Evolutionary conservation across 1,140 invertebrate genomes (phyloP), one percentile per base, ranked within the genome.

Genomic region (Hydropsyche tenuis): DNA sequence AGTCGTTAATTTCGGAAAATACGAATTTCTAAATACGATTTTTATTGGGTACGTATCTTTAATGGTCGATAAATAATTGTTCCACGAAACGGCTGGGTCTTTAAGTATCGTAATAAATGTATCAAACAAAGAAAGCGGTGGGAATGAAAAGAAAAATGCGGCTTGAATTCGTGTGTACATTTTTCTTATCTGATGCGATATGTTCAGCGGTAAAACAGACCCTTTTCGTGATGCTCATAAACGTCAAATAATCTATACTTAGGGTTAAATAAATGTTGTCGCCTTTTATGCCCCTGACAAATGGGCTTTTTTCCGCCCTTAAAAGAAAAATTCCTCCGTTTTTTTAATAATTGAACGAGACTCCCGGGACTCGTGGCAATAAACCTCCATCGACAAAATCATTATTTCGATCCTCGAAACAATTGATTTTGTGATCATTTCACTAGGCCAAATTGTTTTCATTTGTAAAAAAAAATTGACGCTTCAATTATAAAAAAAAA

Each of bases 191-290:
- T 60, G 56, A 60, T 60, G 56, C 22, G 23, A 60, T 25, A 60
- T 60, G 56, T 60, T 23, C 12, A 22, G 25, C 56, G 23, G 56
- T 12, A 60, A 60, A 60, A 60, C 56, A 60, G 56, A 60, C 56
- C 56, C 56, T 60, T 60, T 60, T 60, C 23, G 56, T 60, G 56
- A 60, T 60, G 23, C 56, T 60, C 56, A 60, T 60, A 60, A 60
- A 60, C 56, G 56, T 60, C 56, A 60, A 60, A 60, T 60, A 60
- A 60, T 60, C 56, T 60, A 60, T 60, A 60, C 56, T 60, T 60
- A 60, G 23, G 56, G 56, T 27, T 60, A 60, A 60, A 60, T 60
- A 60, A 60, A 60, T 60, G 56, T 60, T 60, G 56, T 60, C 56
- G 56, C 56, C 56, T 60, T 60, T 60, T 60, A 25, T 60, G 12